Percentiles rank a stretch among this genome's conserved stretches.
Conservation (phyloP, 2,888 invertebrate genomes). For the Microdon myrmicae region DNA sequence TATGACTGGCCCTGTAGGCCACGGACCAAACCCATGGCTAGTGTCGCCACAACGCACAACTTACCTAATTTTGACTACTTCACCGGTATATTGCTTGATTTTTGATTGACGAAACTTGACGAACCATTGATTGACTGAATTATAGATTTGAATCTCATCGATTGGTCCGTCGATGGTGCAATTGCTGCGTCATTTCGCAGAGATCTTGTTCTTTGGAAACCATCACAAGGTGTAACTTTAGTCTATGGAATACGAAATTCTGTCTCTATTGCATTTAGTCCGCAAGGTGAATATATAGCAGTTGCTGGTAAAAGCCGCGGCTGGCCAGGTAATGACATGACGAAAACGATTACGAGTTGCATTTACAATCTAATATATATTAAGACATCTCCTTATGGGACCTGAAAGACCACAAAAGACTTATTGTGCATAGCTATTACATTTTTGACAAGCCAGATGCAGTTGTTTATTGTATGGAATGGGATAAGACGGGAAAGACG, state of each 20-base stretch:
- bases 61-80: conserved; percentile 57
- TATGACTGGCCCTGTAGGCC: conserved; percentile 64
- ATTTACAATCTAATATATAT: background rate
- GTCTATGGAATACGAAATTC: conserved; percentile 58
- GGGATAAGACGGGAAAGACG: conserved; percentile 57
- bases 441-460: conserved; percentile 52
- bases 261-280: conserved; percentile 59
- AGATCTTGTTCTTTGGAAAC: conserved; percentile 63
- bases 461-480: conserved; percentile 59
- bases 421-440: conserved; percentile 58
- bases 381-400: conserved; percentile 54
- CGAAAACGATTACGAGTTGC: no score
- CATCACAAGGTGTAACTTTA: conserved; percentile 58
- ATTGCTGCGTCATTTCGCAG: conserved; percentile 62
- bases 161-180: conserved; percentile 62
- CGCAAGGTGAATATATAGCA: conserved; percentile 60
- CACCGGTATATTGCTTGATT: conserved; percentile 53
- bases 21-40: conserved; percentile 58
- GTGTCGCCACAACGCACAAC: conserved; percentile 62
- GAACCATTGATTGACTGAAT: background rate
- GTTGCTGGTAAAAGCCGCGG: conserved; percentile 57
- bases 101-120: no score
- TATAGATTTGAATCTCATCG: conserved; percentile 60
- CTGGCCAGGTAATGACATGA: conserved; percentile 56
- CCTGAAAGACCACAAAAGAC: conserved; percentile 53